phyloP scores from a whole-genome alignment of 2,888 invertebrate species.

The Chorisops tibialis region DNA sequence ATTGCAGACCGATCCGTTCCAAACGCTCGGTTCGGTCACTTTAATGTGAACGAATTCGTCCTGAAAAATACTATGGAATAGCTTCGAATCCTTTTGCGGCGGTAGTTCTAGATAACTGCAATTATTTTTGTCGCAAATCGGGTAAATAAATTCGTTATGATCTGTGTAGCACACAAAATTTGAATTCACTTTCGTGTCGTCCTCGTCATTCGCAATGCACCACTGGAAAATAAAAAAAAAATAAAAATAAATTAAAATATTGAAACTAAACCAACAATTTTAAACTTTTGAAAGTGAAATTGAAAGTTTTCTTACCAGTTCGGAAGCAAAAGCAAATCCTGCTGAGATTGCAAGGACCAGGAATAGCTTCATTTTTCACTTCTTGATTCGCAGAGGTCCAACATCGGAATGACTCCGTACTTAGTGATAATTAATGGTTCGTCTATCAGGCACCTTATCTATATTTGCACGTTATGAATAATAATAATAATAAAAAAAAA shows the following conservation, averaged over 20 bases:
- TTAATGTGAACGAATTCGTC: slow-evolving; percentile 46
- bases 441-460: too few relatives aligned
- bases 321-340: neutral
- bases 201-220: slow-evolving; percentile 12
- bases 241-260: neutral
- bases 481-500: too few relatives aligned
- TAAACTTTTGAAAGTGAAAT: neutral
- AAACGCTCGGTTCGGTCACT: slow-evolving; percentile 40
- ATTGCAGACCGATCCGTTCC: slow-evolving; percentile 41
- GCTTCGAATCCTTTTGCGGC: slow-evolving; percentile 25
- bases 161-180: slow-evolving; percentile 4
- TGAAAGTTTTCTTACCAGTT: slow-evolving; percentile 6
- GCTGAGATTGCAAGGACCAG: neutral
- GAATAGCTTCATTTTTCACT: slow-evolving; percentile 13
- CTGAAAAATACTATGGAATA: too few relatives aligned
- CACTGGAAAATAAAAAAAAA: slow-evolving; percentile 8
- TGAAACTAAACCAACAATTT: neutral
- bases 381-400: slow-evolving; percentile 5
- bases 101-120: too few relatives aligned
- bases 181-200: neutral
- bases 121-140: slow-evolving; percentile 2
- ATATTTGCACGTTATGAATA: too few relatives aligned
- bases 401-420: neutral
- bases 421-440: too few relatives aligned
- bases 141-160: slow-evolving; percentile 2